These are phyloP conservation scores for Geotrypetes seraphini DNA, from an alignment of 2,797 vertebrate genomes.

Conservation along the genomic window DNA sequence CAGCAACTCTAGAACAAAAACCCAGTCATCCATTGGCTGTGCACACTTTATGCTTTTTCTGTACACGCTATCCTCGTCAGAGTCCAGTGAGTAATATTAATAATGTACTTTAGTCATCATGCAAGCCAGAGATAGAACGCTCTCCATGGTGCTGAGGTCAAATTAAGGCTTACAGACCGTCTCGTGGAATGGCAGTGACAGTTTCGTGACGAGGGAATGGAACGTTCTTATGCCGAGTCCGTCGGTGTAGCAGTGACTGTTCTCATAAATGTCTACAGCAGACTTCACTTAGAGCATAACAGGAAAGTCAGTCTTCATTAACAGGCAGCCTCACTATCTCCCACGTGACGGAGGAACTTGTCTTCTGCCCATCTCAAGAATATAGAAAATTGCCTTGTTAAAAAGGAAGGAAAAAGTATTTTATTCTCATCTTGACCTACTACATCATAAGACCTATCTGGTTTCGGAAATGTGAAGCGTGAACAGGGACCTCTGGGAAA, in stretches of 20 bases:
- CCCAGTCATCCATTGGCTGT: too few relatives aligned
- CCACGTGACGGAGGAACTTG: conserved; percentile 12
- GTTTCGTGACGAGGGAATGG: conserved; percentile 19
- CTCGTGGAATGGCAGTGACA: conserved; percentile 26
- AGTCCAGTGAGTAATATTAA: conserved; percentile 44
- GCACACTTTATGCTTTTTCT: too few relatives aligned
- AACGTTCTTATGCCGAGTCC: conserved; percentile 33
- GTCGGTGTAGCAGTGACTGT: conserved; percentile 22
- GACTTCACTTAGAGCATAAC: conserved; percentile 20
- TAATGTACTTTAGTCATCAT: conserved; percentile 32
- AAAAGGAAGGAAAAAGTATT: conserved; percentile 16
- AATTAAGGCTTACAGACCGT: conserved; percentile 28
- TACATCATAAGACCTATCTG: too few relatives aligned
- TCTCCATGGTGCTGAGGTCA: conserved; percentile 44
- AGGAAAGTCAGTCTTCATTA: conserved; percentile 24
- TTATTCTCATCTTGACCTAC: conserved; percentile 9
- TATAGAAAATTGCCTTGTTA: conserved; percentile 20
- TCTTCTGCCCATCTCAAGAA: conserved; percentile 19
- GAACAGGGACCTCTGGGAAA: too few relatives aligned
- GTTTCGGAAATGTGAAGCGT: too few relatives aligned
- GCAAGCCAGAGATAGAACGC: conserved; percentile 34
- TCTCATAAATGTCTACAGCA: conserved; percentile 32
- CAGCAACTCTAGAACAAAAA: too few relatives aligned
- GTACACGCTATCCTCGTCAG: conserved; percentile 20
- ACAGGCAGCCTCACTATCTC: conserved; percentile 18